Base-by-base conservation (phyloP, 2,113 vertebrate species). In the Etheostoma cragini region DNA sequence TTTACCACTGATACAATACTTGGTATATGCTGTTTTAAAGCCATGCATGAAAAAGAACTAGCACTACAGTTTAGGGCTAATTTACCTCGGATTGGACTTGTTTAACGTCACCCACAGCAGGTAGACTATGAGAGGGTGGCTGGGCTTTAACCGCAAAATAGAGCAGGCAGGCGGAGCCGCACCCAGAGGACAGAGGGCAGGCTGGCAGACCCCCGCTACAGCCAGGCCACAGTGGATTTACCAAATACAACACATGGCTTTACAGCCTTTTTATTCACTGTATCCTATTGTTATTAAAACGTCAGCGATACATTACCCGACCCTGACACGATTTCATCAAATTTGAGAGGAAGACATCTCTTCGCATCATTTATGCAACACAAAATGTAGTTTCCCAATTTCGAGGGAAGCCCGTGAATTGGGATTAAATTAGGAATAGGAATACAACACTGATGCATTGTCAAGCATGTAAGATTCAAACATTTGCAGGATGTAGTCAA, bases 101-200 rank as follows among this genome's bases (percentile, higher is more conserved):
- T 81, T 74, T 60, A 71, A 77, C 60, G 58, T 84, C 76, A 75
- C 3, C n/a, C 66, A 57, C 35, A 81, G 52, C 80, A 78, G 84
- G 84, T 84, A 80, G 57, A 79, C 26, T 57, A 26, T 45, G 50
- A 49, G 21, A 68, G 63, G 79, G 47, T 52, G 72, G 38, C 50
- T 62, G 78, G 63, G 80, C 69, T 30, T 56, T 49, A 63, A 89
- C 78, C 80, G 64, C 82, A 83, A 70, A 85, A 57, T 73, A 50
- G 61, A 88, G 65, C 63, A 56, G 80, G 63, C 70, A 61, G 42
- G 76, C 35, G 69, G 76, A 86, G 86, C 83, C 86, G 77, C 91
- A 62, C 81, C 88, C 80, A 70, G 52, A 68, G 85, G 49, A 67
- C 73, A 42, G 62, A 74, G 73, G 70, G 26, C 74, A 82, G 60